phyloP scores from a whole-genome alignment of 2,888 invertebrate genomes.

The Stenoptilia bipunctidactyla region DNA sequence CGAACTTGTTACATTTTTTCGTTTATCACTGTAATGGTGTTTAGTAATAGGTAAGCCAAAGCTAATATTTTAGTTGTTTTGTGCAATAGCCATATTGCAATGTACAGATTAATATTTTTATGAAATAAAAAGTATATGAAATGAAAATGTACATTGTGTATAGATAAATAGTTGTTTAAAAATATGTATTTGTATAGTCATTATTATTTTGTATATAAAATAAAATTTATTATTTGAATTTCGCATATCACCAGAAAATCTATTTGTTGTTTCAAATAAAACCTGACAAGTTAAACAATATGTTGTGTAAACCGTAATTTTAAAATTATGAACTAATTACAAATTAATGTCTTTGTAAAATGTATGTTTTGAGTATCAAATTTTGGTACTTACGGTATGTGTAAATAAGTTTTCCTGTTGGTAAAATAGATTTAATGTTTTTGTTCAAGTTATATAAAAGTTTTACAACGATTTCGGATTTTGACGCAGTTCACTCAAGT shows the following conservation, averaged over 20 bases:
- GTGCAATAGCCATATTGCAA: constrained; percentile 66
- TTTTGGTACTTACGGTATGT: constrained; percentile 13
- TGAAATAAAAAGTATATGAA: constrained; percentile 25
- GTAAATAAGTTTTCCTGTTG: constrained; percentile 12
- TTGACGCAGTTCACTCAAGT: neutral
- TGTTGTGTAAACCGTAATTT: no score
- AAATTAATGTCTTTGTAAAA: no score
- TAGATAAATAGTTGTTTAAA: constrained; percentile 49
- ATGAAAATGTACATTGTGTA: constrained; percentile 59
- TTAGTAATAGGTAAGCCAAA: constrained; percentile 57
- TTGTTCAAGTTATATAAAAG: neutral
- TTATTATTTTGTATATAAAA: constrained; percentile 30
- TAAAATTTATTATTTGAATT: constrained; percentile 26
- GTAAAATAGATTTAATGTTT: constrained; percentile 9
- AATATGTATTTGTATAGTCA: constrained; percentile 41
- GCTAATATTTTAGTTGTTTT: constrained; percentile 60
- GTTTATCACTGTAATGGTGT: neutral
- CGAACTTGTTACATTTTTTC: no score
- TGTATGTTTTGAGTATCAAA: no score
- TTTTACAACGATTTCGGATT: constrained; percentile 1
- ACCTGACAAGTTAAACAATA: no score
- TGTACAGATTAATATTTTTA: constrained; percentile 53
- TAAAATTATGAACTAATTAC: no score
- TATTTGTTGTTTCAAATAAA: constrained; percentile 7
- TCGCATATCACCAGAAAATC: constrained; percentile 29